Conservation (phyloP, 2,888 invertebrate genomes). For the Neoaliturus tenellus region DNA sequence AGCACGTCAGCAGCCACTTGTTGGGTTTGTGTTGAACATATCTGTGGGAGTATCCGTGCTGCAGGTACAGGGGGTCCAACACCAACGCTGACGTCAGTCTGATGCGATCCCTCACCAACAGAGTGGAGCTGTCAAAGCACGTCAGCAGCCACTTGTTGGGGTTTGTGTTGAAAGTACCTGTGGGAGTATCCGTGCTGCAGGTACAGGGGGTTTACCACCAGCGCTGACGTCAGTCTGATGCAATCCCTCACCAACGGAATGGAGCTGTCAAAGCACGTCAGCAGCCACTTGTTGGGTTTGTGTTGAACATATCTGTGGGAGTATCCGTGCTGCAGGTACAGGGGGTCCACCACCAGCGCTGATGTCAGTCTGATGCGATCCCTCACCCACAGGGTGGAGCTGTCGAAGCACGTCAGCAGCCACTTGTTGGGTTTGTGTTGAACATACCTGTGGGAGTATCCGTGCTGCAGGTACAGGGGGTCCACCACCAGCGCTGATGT, state of each 20-base stretch:
- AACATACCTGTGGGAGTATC: slow-evolving; percentile 73
- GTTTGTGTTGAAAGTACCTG: slow-evolving; percentile 92
- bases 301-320: slow-evolving; percentile 10
- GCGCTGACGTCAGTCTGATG: slow-evolving; percentile 92
- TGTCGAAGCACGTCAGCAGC: slow-evolving; percentile 97
- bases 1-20: slow-evolving; percentile 86
- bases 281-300: slow-evolving; percentile 72
- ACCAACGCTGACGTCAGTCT: slow-evolving; percentile 96
- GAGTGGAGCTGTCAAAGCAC: slow-evolving; percentile 97
- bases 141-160: slow-evolving; percentile 98
- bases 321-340: slow-evolving; percentile 80
- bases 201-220: slow-evolving; percentile 98
- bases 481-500: slow-evolving; percentile 98
- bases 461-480: slow-evolving; percentile 87
- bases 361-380: slow-evolving; percentile 93
- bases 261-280: slow-evolving; percentile 98
- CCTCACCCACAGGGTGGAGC: slow-evolving; percentile 97
- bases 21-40: not conserved
- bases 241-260: slow-evolving; percentile 98
- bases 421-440: slow-evolving; percentile 99
- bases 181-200: slow-evolving; percentile 71
- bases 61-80: slow-evolving; percentile 96
- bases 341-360: slow-evolving; percentile 97
- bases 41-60: slow-evolving; percentile 44
- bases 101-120: slow-evolving; percentile 96